Evolutionary conservation across 2,113 vertebrate species (phyloP).

Genomic region (Nyctereutes procyonoides): DNA sequence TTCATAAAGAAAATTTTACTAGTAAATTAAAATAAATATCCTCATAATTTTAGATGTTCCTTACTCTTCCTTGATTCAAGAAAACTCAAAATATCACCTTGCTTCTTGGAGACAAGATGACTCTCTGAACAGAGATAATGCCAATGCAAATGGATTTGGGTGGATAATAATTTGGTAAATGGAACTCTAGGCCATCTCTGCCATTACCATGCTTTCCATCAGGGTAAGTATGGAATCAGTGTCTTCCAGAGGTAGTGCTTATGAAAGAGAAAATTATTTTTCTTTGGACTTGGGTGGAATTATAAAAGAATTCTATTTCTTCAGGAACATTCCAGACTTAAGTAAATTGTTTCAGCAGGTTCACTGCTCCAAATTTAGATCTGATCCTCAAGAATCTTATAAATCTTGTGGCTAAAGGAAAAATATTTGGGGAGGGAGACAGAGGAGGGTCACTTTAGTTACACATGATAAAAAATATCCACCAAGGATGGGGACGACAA

Average conservation of each 20-base stretch:
- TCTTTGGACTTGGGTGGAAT: slow-evolving; percentile 18
- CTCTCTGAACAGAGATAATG: background rate
- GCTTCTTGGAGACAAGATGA: background rate
- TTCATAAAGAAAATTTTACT: background rate
- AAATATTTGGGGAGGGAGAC: background rate
- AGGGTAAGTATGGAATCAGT: background rate
- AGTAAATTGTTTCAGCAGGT: background rate
- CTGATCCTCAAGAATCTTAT: slow-evolving; percentile 23
- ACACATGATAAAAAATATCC: background rate
- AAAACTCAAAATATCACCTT: background rate
- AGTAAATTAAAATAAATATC: slow-evolving; percentile 1
- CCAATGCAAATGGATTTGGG: background rate
- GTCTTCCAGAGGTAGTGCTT: background rate
- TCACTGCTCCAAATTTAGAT: background rate
- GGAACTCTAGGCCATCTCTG: background rate
- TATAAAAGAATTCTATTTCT: background rate
- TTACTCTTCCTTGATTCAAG: background rate
- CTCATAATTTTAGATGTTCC: background rate
- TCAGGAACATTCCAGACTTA: background rate
- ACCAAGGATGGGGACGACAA: background rate
- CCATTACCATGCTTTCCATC: background rate
- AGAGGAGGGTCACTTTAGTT: background rate
- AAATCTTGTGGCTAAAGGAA: background rate
- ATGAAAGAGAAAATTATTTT: slow-evolving; percentile 24
- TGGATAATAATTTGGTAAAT: background rate